These are phyloP conservation scores for Clarias macrocephalus DNA, from an alignment of 2,113 vertebrate species.

Conservation along the genomic window DNA sequence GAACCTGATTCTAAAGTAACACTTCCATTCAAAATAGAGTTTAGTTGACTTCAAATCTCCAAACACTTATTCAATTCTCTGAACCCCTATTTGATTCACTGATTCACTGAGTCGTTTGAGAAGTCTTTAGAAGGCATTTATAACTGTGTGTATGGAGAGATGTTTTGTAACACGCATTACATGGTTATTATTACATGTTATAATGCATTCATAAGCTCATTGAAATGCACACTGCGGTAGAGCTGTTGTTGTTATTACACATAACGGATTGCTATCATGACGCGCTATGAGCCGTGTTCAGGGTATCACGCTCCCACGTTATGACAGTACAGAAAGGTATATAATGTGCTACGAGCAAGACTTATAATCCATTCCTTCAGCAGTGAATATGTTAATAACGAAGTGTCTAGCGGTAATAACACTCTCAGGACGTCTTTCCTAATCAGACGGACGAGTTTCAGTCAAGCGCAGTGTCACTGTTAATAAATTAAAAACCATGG, in stretches of 20 bases:
- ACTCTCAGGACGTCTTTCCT: too few species aligned
- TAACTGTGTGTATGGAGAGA: not conserved
- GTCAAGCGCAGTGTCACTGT: not conserved
- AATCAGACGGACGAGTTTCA: not conserved
- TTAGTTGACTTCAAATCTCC: not conserved
- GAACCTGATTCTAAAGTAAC: not conserved
- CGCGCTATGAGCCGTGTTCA: not conserved
- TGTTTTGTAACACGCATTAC: too few species aligned
- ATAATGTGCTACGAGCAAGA: not conserved
- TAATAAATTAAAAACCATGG: not conserved
- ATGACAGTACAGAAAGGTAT: not conserved
- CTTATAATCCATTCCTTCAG: not conserved
- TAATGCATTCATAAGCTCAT: not conserved
- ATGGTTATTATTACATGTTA: not conserved
- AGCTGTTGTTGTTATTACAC: not conserved
- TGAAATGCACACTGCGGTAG: too few species aligned
- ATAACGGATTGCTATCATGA: too few species aligned
- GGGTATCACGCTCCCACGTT: not conserved
- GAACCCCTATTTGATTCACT: not conserved
- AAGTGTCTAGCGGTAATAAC: not conserved
- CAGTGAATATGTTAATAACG: not conserved
- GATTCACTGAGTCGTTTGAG: not conserved
- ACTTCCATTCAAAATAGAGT: not conserved
- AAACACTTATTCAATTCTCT: not conserved
- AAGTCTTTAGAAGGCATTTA: not conserved